Percentiles rank a stretch among this genome's conserved stretches.
Conservation (phyloP, 1,140 invertebrate genomes). For the Rhynchophorus ferrugineus region DNA sequence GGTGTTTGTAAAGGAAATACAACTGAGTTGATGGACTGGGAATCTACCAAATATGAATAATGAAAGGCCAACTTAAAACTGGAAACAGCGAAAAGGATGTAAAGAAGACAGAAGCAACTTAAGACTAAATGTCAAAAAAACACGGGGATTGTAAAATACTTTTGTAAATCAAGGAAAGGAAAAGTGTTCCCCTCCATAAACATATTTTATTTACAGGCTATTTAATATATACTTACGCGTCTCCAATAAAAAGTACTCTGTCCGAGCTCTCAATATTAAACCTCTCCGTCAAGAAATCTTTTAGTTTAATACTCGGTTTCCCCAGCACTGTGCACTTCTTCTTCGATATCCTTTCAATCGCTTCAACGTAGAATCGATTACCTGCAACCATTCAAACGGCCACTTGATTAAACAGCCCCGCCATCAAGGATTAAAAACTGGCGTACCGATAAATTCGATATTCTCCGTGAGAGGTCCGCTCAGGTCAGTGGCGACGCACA, state of each 20-base stretch:
- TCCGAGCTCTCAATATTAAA: slow-evolving; percentile 12
- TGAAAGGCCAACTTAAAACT: no score
- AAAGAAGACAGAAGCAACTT: no score
- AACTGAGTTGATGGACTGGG: no score
- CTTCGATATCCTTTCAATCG: slow-evolving; percentile 11
- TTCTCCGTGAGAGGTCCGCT: slow-evolving; percentile 11
- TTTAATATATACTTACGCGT: slow-evolving; percentile 12
- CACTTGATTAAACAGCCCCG: background rate
- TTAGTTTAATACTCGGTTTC: slow-evolving; percentile 16
- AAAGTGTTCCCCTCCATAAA: no score
- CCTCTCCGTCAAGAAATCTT: slow-evolving; percentile 11
- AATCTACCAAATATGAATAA: no score
- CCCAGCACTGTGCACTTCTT: slow-evolving; percentile 9
- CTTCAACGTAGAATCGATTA: slow-evolving; percentile 15
- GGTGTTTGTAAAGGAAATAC: no score
- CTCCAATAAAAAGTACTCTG: slow-evolving; percentile 16
- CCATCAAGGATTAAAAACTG: background rate
- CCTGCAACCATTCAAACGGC: slow-evolving; percentile 6
- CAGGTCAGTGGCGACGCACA: slow-evolving; percentile 15
- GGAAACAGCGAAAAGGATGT: no score
- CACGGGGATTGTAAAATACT: no score
- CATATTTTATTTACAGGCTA: background rate
- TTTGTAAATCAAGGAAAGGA: no score
- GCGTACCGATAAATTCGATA: slow-evolving; percentile 19
- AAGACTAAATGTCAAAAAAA: no score